Percentiles rank a stretch among this genome's conserved stretches.
phyloP scores from a whole-genome alignment of 2,113 vertebrate genomes.

The Pandion haliaetus region DNA sequence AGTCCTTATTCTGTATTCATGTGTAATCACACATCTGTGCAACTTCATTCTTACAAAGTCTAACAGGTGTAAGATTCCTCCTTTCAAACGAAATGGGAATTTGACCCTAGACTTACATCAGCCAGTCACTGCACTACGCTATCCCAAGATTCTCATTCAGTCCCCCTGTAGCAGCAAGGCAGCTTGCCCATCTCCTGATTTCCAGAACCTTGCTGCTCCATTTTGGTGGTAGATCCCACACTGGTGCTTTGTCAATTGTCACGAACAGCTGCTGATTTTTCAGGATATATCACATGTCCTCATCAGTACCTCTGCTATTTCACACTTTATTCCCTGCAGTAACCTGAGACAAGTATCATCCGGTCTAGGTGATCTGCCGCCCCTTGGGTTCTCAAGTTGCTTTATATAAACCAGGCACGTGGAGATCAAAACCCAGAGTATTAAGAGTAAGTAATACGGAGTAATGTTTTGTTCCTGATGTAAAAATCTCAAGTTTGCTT shows the following conservation, averaged over 20 bases:
- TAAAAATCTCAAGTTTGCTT: background rate
- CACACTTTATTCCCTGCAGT: slow-evolving; percentile 10
- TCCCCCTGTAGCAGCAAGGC: background rate
- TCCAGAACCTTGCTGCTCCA: background rate
- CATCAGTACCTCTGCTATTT: slow-evolving; percentile 25
- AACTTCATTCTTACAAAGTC: background rate
- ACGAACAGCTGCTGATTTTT: slow-evolving; percentile 33
- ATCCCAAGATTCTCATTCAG: background rate
- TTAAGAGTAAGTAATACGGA: background rate
- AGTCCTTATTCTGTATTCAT: background rate
- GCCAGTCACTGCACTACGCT: rapidly evolving
- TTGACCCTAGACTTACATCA: background rate
- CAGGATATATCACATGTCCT: background rate
- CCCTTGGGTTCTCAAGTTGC: background rate
- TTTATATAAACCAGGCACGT: background rate
- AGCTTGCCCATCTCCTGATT: background rate
- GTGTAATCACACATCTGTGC: background rate
- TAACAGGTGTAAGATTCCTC: background rate
- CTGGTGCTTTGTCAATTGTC: background rate
- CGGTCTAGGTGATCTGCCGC: background rate
- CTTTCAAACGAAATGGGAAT: background rate
- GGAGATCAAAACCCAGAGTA: background rate
- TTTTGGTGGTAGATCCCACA: background rate
- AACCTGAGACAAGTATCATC: background rate
- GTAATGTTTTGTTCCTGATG: background rate